Percentiles rank a stretch among this genome's conserved stretches.
These are phyloP conservation scores for Axis porcinus DNA, from an alignment of 2,113 vertebrate species.

Conservation along the genomic window DNA sequence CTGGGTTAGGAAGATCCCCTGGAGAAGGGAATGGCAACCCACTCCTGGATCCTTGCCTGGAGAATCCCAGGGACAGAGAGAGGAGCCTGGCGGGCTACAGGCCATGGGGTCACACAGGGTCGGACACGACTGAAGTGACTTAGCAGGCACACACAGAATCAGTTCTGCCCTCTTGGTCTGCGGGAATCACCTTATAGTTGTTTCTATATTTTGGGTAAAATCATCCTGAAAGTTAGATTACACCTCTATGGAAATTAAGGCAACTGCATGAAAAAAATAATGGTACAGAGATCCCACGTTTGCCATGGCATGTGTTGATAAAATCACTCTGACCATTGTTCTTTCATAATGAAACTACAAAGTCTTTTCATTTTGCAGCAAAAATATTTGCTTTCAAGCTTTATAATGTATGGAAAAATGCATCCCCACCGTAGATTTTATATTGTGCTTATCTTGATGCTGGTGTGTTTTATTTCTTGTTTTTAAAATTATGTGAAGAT, in stretches of 20 bases:
- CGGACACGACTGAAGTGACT: background rate
- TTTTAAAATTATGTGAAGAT: background rate
- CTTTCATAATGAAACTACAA: background rate
- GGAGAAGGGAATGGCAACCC: background rate
- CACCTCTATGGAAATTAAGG: background rate
- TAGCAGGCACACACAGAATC: background rate
- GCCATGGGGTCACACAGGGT: background rate
- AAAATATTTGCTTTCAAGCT: slow-evolving; percentile 30
- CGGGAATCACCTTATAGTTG: background rate
- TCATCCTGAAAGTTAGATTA: background rate
- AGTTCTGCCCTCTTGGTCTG: background rate
- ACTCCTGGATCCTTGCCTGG: background rate
- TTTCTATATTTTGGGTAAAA: background rate
- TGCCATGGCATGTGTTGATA: background rate
- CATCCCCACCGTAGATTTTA: background rate
- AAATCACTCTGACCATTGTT: background rate
- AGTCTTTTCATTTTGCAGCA: background rate
- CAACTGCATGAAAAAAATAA: background rate
- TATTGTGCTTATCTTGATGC: background rate
- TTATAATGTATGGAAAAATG: background rate
- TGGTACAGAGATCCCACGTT: background rate
- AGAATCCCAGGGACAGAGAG: background rate
- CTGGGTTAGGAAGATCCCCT: background rate
- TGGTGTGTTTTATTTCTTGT: background rate
- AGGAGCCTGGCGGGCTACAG: background rate